Conservation (phyloP, 2,888 invertebrate genomes). For the Nasonovia ribisnigri region DNA sequence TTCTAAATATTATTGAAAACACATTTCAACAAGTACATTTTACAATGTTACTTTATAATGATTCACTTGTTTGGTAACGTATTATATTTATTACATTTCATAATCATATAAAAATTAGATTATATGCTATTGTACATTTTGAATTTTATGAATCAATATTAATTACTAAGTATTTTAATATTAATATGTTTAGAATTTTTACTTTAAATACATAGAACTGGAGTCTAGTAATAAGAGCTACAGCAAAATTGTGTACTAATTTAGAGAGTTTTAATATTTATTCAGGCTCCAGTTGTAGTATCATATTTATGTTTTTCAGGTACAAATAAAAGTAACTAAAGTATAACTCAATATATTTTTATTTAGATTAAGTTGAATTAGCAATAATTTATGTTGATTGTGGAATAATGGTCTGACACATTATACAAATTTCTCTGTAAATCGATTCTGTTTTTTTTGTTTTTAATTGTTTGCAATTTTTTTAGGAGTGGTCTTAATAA, state of each 20-base stretch:
- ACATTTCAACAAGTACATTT: constrained; percentile 57
- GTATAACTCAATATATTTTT: not conserved
- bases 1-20: constrained; percentile 56
- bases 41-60: constrained; percentile 59
- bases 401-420: not conserved
- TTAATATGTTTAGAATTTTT: not conserved
- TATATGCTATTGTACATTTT: not conserved
- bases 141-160: not conserved
- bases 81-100: not conserved
- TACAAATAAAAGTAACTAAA: not conserved
- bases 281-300: not conserved
- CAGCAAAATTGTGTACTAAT: not conserved
- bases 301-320: not conserved
- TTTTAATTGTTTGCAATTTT: not conserved
- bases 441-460: not conserved
- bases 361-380: not conserved
- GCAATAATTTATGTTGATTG: not conserved
- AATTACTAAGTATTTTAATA: not conserved
- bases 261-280: not conserved
- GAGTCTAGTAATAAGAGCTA: not conserved
- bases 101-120: not conserved
- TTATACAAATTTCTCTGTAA: not conserved
- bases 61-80: constrained; percentile 57
- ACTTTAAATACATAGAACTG: not conserved
- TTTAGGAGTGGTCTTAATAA: constrained; percentile 55